Percentiles rank a stretch among this genome's conserved stretches.
Evolutionary conservation across 1,140 invertebrate genomes (phyloP).

Genomic region (Drosophila carrolli): DNA sequence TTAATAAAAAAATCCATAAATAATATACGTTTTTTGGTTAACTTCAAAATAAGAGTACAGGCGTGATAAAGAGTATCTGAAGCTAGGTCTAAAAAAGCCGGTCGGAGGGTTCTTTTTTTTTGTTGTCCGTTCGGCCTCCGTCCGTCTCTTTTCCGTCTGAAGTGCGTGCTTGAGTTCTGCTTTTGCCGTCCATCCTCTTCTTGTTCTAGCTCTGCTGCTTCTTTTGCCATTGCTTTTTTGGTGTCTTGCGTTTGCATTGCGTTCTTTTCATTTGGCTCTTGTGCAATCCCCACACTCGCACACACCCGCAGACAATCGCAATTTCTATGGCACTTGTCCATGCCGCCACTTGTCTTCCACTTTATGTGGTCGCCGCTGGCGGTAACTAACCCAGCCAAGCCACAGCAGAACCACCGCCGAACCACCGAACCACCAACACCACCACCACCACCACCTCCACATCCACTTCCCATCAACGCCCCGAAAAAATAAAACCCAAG

Average conservation of each 20-base stretch:
- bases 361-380: constrained; percentile 68
- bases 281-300: constrained; percentile 57
- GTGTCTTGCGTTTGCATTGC: constrained; percentile 74
- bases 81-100: not conserved
- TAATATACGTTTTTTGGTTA: too few relatives aligned
- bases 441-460: constrained; percentile 2
- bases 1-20: too few relatives aligned
- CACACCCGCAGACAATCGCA: constrained; percentile 46
- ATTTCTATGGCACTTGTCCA: constrained; percentile 80
- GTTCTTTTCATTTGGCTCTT: constrained; percentile 73
- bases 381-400: constrained; percentile 53
- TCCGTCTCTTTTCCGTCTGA: constrained; percentile 65
- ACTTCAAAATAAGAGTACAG: too few relatives aligned
- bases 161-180: constrained; percentile 72
- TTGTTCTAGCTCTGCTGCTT: constrained; percentile 26
- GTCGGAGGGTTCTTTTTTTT: not conserved
- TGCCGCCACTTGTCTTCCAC: constrained; percentile 79
- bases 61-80: constrained; percentile 2
- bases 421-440: constrained; percentile 13
- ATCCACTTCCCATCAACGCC: constrained; percentile 18
- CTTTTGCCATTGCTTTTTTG: constrained; percentile 52
- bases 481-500: constrained; percentile 29
- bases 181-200: constrained; percentile 24
- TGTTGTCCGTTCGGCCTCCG: constrained; percentile 31
- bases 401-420: constrained; percentile 22